Evolutionary conservation across 2,113 vertebrate species (phyloP).

Genomic region (Sarotherodon lohbergeri): DNA sequence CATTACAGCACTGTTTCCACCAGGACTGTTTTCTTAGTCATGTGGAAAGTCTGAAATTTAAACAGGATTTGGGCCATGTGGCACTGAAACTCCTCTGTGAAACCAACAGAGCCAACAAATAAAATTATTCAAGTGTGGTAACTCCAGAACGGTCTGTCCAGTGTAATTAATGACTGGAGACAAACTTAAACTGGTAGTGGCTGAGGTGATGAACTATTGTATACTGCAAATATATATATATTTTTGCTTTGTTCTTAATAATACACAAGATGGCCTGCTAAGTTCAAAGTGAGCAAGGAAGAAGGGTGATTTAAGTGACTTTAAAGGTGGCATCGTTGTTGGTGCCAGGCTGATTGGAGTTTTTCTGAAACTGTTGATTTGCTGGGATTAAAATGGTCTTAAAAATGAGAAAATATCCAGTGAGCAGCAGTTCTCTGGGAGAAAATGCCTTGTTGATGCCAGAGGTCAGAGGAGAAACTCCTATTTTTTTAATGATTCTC

Average conservation of each 20-base stretch:
- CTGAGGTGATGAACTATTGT: not conserved
- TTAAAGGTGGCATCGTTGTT: not conserved
- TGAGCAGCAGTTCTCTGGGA: not conserved
- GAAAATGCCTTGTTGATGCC: not conserved
- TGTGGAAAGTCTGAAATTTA: slow-evolving; percentile 7
- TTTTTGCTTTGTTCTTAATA: not conserved
- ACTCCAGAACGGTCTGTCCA: not conserved
- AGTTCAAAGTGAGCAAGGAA: not conserved
- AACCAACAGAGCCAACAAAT: not conserved
- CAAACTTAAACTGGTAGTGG: not conserved
- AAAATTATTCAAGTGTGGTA: not conserved
- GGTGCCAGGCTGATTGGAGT: not conserved
- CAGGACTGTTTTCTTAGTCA: slow-evolving; percentile 8
- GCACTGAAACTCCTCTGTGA: not conserved
- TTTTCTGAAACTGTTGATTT: not conserved
- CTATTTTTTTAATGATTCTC: no score
- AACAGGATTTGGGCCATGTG: not conserved
- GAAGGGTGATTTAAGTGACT: not conserved
- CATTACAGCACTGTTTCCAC: slow-evolving; percentile 12
- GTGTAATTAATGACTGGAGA: not conserved
- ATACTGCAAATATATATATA: not conserved
- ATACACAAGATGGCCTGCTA: not conserved
- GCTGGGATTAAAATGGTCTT: not conserved
- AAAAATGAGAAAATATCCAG: not conserved
- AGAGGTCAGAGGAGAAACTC: not conserved